These are phyloP conservation scores for Nerophis lumbriciformis DNA, from an alignment of 2,113 vertebrate species.

Conservation along the genomic window DNA sequence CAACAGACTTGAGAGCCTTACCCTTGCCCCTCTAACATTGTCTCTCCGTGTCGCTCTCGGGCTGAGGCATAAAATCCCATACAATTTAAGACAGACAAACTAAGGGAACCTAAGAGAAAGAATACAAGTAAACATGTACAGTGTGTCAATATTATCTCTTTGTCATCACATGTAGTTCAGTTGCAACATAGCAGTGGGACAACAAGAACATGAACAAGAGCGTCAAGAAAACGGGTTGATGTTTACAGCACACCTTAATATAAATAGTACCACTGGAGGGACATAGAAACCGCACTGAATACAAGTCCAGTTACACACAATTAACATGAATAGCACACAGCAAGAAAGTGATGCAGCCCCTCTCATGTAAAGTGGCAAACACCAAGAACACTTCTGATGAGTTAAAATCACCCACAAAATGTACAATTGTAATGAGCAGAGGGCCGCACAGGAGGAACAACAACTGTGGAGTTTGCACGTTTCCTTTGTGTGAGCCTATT, in stretches of 20 bases:
- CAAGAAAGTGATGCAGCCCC: conserved; percentile 58
- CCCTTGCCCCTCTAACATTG: conserved; percentile 92
- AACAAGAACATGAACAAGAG: conserved; percentile 65
- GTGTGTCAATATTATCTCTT: conserved; percentile 63
- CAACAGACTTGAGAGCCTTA: conserved; percentile 95
- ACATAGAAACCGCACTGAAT: conserved; percentile 58
- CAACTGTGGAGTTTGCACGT: too few species aligned
- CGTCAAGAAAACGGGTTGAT: conserved; percentile 51
- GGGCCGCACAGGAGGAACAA: too few species aligned
- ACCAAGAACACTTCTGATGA: conserved; percentile 3
- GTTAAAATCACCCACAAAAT: too few species aligned
- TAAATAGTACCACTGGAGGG: conserved; percentile 66
- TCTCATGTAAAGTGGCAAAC: conserved; percentile 29
- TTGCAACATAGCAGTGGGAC: conserved; percentile 59
- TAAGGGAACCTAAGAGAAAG: conserved; percentile 99
- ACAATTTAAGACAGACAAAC: conserved; percentile 98
- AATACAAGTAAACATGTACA: conserved; percentile 95
- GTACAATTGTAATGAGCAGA: too few species aligned
- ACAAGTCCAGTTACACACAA: conserved; percentile 62
- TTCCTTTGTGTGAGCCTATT: too few species aligned
- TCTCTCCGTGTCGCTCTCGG: conserved; percentile 84
- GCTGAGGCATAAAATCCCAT: conserved; percentile 85
- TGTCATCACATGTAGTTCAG: conserved; percentile 43
- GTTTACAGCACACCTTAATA: conserved; percentile 57
- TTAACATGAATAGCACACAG: conserved; percentile 45